These are phyloP conservation scores for Eupithecia insigniata DNA, from an alignment of 2,888 invertebrate genomes.

Conservation along the genomic window DNA sequence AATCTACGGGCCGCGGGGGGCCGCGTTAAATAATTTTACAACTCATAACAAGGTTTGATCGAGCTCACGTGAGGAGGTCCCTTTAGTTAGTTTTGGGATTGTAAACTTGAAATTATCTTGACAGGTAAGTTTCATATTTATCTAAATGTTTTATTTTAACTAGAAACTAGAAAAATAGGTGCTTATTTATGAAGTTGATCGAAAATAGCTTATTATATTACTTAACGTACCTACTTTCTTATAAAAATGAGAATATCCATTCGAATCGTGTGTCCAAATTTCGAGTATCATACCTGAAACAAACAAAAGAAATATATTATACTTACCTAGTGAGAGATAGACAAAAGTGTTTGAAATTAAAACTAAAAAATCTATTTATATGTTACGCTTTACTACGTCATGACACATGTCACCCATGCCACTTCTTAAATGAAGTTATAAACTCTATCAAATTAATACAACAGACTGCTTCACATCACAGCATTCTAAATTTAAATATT, in stretches of 20 bases:
- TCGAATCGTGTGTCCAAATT: background rate
- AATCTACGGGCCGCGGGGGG: constrained; percentile 49
- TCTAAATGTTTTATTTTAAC: background rate
- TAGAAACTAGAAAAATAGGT: too few relatives aligned
- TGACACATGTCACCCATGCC: background rate
- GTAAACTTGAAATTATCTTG: background rate
- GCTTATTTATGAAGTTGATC: too few relatives aligned
- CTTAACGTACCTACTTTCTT: too few relatives aligned
- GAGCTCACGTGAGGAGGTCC: constrained; percentile 9
- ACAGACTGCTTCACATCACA: background rate
- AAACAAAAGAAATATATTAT: constrained; percentile 16
- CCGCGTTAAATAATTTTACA: constrained; percentile 66
- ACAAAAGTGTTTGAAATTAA: background rate
- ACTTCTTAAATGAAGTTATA: background rate
- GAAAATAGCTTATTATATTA: too few relatives aligned
- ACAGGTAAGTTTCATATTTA: background rate
- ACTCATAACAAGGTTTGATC: constrained; percentile 46
- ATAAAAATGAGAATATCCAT: background rate
- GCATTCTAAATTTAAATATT: constrained; percentile 26
- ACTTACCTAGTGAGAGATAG: background rate
- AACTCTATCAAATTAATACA: background rate
- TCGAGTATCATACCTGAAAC: constrained; percentile 28
- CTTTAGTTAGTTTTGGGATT: constrained; percentile 10
- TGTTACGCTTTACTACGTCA: background rate
- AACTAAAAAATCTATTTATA: too few relatives aligned